Percentiles rank a stretch among this genome's conserved stretches.
These are phyloP conservation scores for Ptilorrhoa leucosticta DNA, from an alignment of 2,113 vertebrate species.

Conservation along the genomic window DNA sequence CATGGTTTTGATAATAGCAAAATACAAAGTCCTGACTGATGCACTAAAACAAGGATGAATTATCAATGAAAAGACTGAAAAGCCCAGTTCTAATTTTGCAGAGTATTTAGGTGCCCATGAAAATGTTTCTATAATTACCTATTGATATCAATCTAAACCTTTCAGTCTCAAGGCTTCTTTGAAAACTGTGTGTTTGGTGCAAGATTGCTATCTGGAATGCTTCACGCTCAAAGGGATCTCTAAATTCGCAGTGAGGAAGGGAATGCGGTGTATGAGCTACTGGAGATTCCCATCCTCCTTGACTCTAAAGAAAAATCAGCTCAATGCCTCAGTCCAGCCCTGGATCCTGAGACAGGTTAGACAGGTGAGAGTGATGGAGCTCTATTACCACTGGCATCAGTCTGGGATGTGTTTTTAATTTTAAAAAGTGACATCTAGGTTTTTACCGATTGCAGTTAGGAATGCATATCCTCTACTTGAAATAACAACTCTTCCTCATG, in stretches of 20 bases:
- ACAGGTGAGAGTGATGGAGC: neutral
- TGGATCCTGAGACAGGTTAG: neutral
- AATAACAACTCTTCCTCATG: neutral
- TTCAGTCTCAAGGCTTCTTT: neutral
- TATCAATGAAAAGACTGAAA: neutral
- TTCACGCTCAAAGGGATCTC: neutral
- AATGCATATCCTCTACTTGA: neutral
- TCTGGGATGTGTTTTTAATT: rapidly evolving
- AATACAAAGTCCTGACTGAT: neutral
- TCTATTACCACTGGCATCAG: neutral
- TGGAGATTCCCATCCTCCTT: neutral
- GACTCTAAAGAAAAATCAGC: neutral
- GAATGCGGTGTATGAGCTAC: rapidly evolving
- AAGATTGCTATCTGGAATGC: neutral
- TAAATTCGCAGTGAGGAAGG: neutral
- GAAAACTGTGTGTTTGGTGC: neutral
- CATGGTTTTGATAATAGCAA: neutral
- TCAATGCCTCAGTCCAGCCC: neutral
- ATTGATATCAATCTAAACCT: neutral
- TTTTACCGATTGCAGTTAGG: neutral
- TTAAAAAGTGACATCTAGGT: neutral
- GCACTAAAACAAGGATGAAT: neutral
- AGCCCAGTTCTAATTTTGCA: neutral
- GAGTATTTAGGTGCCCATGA: neutral
- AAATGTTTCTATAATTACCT: neutral